Percentiles rank a stretch among this genome's conserved stretches.
These are phyloP conservation scores for Caenorhabditis angaria DNA, from an alignment of 2,888 invertebrate species.

Conservation along the genomic window DNA sequence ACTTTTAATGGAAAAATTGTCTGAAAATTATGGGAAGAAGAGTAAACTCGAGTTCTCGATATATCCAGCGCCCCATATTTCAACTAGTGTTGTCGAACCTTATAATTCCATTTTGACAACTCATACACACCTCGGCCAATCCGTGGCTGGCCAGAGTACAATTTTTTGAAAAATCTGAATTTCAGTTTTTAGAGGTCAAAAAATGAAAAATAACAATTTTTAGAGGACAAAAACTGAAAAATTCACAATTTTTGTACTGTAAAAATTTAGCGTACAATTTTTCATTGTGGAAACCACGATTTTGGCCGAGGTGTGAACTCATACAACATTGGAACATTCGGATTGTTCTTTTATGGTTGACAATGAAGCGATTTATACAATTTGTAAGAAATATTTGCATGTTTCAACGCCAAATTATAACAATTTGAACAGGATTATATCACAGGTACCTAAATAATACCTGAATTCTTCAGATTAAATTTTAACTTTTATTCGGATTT, in stretches of 20 bases:
- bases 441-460: not conserved
- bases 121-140: too few relatives aligned
- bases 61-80: constrained; percentile 89
- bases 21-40: constrained; percentile 85
- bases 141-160: too few relatives aligned
- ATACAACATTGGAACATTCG: constrained; percentile 90
- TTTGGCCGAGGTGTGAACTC: too few relatives aligned
- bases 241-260: too few relatives aligned
- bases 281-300: too few relatives aligned
- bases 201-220: too few relatives aligned
- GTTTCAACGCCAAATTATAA: constrained; percentile 78
- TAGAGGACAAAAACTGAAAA: too few relatives aligned
- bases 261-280: too few relatives aligned
- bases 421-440: constrained; percentile 2
- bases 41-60: constrained; percentile 87
- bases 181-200: too few relatives aligned
- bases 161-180: too few relatives aligned
- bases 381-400: constrained; percentile 80
- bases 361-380: constrained; percentile 91
- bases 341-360: constrained; percentile 92
- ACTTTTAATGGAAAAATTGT: constrained; percentile 84
- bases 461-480: too few relatives aligned
- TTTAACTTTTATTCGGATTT: constrained; percentile 19
- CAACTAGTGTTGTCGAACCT: constrained; percentile 91
- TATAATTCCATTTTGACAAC: constrained; percentile 95